Evolutionary conservation across 64 coral and sea anemone species (phyloP), one percentile per base, ranked within the genome.

Genomic region (Montipora capricornis): DNA sequence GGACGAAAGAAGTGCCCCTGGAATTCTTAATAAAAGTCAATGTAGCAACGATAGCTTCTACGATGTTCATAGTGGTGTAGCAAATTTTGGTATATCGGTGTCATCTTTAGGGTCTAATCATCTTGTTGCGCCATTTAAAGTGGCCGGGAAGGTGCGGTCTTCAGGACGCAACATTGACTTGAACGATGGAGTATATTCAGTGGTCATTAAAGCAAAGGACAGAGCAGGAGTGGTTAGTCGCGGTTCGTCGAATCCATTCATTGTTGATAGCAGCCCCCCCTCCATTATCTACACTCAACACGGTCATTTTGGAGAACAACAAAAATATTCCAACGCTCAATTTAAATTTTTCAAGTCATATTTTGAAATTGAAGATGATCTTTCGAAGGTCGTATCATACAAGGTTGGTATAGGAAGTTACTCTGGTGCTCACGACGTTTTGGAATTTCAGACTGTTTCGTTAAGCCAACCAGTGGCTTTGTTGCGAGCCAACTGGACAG

Each of bases 221-320:
- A 96, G 83, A 87, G 98, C 98, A 9, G 98, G 98, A 47, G 60
- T 80, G 75, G 82, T 76, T 22, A 24, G 95, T 22, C 80, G 69
- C 16, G 89, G 92, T 0, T 76, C 94, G 5, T 96, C 95, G 17
- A 96, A 96, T 66, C 92, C 98, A n/a, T 96, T 99, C 47, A 99
- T 99, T 70, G 89, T 99, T 19, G 98, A 99, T 87, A 92, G 89
- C 81, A 96, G 83, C 12, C 98, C 98, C 29, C 95, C 95, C 24
- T 49, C 29, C 67, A 69, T 96, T 49, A 83, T 53, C 5, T 78
- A 82, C 19, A 76, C 96, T 16, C 98, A 99, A 44, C 98, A 99
- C 75, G 98, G 98, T 5, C 62, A 94, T 48, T 79, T 76, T 69
- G 83, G 92, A 24, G 78, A 94, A 85, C 12, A 67, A 44, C 20